phyloP scores from a whole-genome alignment of 2,888 invertebrate species.

The Latheticus oryzae region DNA sequence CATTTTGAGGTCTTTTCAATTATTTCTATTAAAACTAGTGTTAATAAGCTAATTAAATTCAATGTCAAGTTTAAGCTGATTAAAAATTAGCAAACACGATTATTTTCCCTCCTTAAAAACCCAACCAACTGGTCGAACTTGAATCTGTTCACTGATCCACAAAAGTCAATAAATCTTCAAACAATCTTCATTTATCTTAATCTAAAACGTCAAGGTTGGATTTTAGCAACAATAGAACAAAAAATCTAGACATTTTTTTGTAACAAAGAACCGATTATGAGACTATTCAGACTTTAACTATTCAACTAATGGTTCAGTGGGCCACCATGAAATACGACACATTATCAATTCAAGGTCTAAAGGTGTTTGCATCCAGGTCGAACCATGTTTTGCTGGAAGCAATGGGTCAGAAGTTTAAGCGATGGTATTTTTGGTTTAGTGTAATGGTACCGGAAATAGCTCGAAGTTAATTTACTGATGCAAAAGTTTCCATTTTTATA shows the following conservation, averaged over 20 bases:
- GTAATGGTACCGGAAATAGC: background rate
- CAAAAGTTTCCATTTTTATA: background rate
- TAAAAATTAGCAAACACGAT: too few relatives aligned
- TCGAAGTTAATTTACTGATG: background rate
- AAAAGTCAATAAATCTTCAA: too few relatives aligned
- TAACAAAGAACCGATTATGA: too few relatives aligned
- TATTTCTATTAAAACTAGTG: background rate
- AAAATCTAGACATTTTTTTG: too few relatives aligned
- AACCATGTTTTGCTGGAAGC: slow-evolving; percentile 10
- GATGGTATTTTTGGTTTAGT: background rate
- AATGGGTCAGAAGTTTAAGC: slow-evolving; percentile 36
- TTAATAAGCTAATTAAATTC: too few relatives aligned
- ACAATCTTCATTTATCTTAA: too few relatives aligned
- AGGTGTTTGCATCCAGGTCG: slow-evolving; percentile 28
- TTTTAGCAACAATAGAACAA: too few relatives aligned
- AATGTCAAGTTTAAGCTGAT: too few relatives aligned
- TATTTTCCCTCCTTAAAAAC: background rate
- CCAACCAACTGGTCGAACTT: background rate
- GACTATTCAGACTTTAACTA: too few relatives aligned
- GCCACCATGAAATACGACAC: slow-evolving; percentile 3
- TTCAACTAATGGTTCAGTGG: slow-evolving; percentile 1
- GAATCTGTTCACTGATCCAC: background rate
- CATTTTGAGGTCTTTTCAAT: slow-evolving; percentile 2
- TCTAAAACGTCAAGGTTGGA: too few relatives aligned
- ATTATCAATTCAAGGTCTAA: slow-evolving; percentile 16